Percentiles rank a stretch among this genome's conserved stretches.
Evolutionary conservation across 2,113 vertebrate genomes (phyloP).

Genomic region (Hyla sarda): DNA sequence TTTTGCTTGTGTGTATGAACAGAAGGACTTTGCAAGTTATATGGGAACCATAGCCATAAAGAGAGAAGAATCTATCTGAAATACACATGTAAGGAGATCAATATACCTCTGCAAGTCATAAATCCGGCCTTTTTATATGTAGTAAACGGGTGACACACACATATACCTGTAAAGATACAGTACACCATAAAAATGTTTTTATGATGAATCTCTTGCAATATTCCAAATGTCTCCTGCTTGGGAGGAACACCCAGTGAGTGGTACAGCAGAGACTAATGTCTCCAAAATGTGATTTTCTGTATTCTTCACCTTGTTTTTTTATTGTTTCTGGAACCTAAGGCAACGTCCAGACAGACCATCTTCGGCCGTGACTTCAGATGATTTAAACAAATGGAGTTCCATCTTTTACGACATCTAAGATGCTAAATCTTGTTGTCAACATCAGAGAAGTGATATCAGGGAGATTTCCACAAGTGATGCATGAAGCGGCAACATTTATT

Average conservation of each 20-base stretch:
- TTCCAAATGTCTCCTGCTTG: background rate
- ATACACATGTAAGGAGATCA: background rate
- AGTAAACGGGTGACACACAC: background rate
- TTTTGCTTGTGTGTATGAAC: background rate
- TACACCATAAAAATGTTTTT: background rate
- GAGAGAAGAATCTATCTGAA: background rate
- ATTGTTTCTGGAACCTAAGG: background rate
- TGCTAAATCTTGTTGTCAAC: background rate
- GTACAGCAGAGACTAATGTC: background rate
- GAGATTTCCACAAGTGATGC: background rate
- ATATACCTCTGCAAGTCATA: background rate
- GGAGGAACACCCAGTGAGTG: background rate
- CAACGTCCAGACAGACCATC: background rate
- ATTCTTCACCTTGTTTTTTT: background rate
- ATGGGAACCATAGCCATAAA: background rate
- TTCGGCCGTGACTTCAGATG: background rate
- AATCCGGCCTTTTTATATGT: conserved; percentile 2
- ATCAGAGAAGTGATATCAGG: no score
- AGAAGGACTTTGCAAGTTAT: background rate
- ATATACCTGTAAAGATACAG: background rate
- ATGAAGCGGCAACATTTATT: no score
- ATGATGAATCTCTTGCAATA: conserved; percentile 15
- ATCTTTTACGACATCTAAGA: background rate
- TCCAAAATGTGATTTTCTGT: background rate
- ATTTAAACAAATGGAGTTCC: background rate